A percentile compares a stretch with the other conserved stretches of the same genome.
Evolutionary conservation across 2,888 invertebrate genomes (phyloP).

Genomic region (Bellardia pandia): DNA sequence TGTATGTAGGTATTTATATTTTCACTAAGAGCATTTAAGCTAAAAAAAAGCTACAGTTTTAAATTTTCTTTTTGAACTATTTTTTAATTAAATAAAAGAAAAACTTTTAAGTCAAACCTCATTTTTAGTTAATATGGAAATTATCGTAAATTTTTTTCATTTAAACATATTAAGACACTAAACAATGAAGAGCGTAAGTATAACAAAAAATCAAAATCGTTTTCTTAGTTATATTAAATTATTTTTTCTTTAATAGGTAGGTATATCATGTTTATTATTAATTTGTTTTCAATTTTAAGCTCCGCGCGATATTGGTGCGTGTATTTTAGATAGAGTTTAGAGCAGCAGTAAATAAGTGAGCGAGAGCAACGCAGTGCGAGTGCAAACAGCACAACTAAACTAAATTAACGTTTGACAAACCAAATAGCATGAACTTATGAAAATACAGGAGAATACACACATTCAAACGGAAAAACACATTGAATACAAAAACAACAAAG

Average conservation of each 20-base stretch:
- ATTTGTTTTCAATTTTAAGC: constrained; percentile 33
- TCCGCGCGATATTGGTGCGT: constrained; percentile 68
- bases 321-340: constrained; percentile 56
- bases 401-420: constrained; percentile 57
- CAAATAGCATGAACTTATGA: constrained; percentile 48
- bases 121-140: constrained; percentile 57
- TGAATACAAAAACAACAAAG: constrained; percentile 29
- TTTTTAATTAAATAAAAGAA: constrained; percentile 30
- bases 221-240: constrained; percentile 40
- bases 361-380: constrained; percentile 65
- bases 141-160: constrained; percentile 31
- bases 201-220: constrained; percentile 71
- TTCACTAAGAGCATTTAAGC: background rate
- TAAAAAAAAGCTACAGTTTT: constrained; percentile 22
- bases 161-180: constrained; percentile 45
- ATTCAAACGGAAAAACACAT: constrained; percentile 38
- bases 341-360: constrained; percentile 60
- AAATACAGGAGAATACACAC: constrained; percentile 14
- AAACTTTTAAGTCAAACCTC: constrained; percentile 67
- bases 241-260: constrained; percentile 5
- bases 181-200: constrained; percentile 37
- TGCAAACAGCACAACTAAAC: constrained; percentile 71
- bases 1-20: constrained; percentile 1
- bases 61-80: background rate
- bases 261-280: background rate